A percentile compares a stretch with the other conserved stretches of the same genome.
These are phyloP conservation scores for Drosophila koepferae DNA, from an alignment of 2,888 invertebrate genomes.

Conservation along the genomic window DNA sequence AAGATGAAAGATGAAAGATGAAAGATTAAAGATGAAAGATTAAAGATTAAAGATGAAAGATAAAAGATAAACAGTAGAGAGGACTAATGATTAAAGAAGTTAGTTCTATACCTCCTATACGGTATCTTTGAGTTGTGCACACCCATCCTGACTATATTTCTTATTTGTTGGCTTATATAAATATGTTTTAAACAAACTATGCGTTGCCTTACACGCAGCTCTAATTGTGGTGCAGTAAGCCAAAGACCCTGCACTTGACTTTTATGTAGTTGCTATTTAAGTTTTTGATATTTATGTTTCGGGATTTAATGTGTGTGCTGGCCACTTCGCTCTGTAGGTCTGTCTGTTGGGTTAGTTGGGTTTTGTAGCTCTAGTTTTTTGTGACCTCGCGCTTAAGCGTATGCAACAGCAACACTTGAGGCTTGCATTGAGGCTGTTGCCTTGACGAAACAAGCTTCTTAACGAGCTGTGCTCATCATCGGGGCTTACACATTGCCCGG, in stretches of 20 bases:
- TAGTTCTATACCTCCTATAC: neutral
- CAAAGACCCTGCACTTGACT: slow-evolving; percentile 53
- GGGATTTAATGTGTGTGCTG: slow-evolving; percentile 8
- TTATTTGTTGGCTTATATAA: slow-evolving; percentile 7
- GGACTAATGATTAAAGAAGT: neutral
- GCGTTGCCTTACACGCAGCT: slow-evolving; percentile 12
- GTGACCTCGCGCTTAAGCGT: slow-evolving; percentile 57
- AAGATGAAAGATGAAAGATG: too few relatives aligned
- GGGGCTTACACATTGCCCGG: slow-evolving; percentile 48
- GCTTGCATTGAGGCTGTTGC: slow-evolving; percentile 30
- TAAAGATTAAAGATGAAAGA: too few relatives aligned
- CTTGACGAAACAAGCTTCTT: slow-evolving; percentile 57
- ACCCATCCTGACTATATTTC: too few relatives aligned
- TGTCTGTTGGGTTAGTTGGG: slow-evolving; percentile 12
- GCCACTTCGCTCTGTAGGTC: slow-evolving; percentile 21
- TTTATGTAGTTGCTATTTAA: slow-evolving; percentile 59
- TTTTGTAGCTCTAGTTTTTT: slow-evolving; percentile 6
- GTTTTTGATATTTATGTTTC: slow-evolving; percentile 65
- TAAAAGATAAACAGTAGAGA: too few relatives aligned
- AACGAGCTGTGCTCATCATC: slow-evolving; percentile 58
- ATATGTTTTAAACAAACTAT: slow-evolving; percentile 14
- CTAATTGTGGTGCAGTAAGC: slow-evolving; percentile 51
- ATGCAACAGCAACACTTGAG: slow-evolving; percentile 51
- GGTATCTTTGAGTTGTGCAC: neutral
- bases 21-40: too few relatives aligned